Conservation (phyloP, 2,888 invertebrate genomes). For the Mythimna lalbum region DNA sequence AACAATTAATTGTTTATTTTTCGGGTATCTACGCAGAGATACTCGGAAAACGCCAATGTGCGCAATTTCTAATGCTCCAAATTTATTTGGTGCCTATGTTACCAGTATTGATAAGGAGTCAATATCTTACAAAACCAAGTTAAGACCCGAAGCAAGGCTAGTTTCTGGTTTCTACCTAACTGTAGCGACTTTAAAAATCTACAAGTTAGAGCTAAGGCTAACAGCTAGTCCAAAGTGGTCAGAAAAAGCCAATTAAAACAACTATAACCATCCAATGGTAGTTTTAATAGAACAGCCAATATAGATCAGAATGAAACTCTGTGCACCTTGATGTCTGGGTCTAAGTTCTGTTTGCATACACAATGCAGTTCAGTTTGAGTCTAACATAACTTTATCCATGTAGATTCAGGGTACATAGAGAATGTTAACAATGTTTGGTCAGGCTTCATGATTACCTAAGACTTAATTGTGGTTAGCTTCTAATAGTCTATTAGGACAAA, state of each 20-base stretch:
- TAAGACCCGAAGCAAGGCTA: not conserved
- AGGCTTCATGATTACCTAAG: conserved; percentile 29
- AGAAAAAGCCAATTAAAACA: not conserved
- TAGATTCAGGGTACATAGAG: conserved; percentile 41
- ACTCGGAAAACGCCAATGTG: too few species aligned
- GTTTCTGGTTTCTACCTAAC: not conserved
- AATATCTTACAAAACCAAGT: not conserved
- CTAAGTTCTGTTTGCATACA: conserved; percentile 41
- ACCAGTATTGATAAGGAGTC: not conserved
- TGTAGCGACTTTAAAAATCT: not conserved
- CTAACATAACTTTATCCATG: conserved; percentile 55
- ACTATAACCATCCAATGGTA: not conserved
- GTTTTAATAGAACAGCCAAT: conserved; percentile 13
- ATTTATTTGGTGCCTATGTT: too few species aligned
- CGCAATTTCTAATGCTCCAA: too few species aligned
- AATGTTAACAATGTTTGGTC: conserved; percentile 41
- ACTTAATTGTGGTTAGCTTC: not conserved
- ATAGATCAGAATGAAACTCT: conserved; percentile 18
- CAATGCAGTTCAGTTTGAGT: conserved; percentile 23
- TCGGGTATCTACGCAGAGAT: not conserved
- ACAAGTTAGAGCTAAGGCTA: not conserved
- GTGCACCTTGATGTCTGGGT: conserved; percentile 1
- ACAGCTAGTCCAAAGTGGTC: not conserved
- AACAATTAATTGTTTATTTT: too few species aligned
- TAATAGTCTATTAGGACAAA: conserved; percentile 14